Conservation (phyloP, 1,140 invertebrate genomes). For the Stegodyphus mimosarum region DNA sequence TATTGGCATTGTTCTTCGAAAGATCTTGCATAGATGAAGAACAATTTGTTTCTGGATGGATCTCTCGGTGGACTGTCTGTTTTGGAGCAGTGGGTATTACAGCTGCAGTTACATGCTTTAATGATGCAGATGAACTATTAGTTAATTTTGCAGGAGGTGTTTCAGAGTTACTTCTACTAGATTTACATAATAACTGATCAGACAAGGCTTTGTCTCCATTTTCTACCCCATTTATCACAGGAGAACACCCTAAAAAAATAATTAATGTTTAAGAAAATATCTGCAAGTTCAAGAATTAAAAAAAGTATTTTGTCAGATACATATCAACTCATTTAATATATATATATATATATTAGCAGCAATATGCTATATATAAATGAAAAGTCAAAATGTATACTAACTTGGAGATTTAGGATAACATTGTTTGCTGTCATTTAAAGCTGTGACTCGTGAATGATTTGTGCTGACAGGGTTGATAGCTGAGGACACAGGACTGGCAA, state of each 20-base stretch:
- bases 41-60: conserved; percentile 21
- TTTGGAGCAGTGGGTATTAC: conserved; percentile 57
- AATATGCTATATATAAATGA: not conserved
- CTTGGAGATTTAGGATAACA: conserved; percentile 39
- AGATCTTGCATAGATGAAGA: not conserved
- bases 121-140: not conserved
- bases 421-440: conserved; percentile 26
- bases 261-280: not conserved
- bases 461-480: conserved; percentile 1
- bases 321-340: too few species aligned
- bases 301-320: too few species aligned
- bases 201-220: not conserved
- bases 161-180: not conserved
- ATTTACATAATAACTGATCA: conserved; percentile 18
- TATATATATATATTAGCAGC: too few species aligned
- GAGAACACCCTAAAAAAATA: conserved; percentile 26
- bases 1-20: not conserved
- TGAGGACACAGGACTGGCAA: conserved; percentile 12
- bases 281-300: too few species aligned
- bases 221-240: conserved; percentile 39
- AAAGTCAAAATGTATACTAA: conserved; percentile 24
- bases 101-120: conserved; percentile 53
- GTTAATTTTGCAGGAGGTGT: not conserved
- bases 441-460: conserved; percentile 9
- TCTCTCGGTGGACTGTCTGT: conserved; percentile 17